These are phyloP conservation scores for Chrysemys picta DNA, from an alignment of 2,113 vertebrate species.

Conservation along the genomic window DNA sequence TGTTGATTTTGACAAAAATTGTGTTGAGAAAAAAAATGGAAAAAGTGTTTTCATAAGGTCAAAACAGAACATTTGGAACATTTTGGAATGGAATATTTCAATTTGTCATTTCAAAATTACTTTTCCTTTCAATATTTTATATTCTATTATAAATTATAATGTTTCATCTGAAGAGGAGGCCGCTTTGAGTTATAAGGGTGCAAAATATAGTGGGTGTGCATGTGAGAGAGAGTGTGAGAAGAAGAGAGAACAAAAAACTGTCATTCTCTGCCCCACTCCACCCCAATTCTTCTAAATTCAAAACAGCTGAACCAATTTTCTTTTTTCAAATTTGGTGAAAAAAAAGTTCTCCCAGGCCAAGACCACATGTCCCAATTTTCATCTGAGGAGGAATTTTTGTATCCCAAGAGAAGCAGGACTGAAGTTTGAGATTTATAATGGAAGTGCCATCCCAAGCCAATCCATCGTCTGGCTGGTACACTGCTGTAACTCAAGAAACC, in stretches of 20 bases:
- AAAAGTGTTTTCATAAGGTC: not conserved
- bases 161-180: not conserved
- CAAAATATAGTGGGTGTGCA: not conserved
- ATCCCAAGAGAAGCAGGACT: slow-evolving; percentile 24
- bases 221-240: not conserved
- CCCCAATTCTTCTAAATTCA: not conserved
- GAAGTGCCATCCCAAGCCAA: slow-evolving; percentile 24
- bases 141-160: not conserved
- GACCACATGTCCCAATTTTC: slow-evolving; percentile 2
- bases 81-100: not conserved
- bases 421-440: slow-evolving; percentile 13
- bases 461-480: not conserved
- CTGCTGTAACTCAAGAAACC: not conserved
- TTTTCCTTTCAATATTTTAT: not conserved
- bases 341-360: not conserved
- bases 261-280: not conserved
- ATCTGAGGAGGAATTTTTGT: slow-evolving; percentile 36
- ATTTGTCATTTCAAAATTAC: not conserved
- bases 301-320: not conserved
- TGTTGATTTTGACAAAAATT: not conserved
- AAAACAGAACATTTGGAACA: fast-evolving
- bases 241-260: not conserved
- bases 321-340: slow-evolving; percentile 15
- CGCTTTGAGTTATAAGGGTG: not conserved
- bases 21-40: not conserved